Conservation (phyloP, 2,113 vertebrate genomes). For the Promerops cafer region DNA sequence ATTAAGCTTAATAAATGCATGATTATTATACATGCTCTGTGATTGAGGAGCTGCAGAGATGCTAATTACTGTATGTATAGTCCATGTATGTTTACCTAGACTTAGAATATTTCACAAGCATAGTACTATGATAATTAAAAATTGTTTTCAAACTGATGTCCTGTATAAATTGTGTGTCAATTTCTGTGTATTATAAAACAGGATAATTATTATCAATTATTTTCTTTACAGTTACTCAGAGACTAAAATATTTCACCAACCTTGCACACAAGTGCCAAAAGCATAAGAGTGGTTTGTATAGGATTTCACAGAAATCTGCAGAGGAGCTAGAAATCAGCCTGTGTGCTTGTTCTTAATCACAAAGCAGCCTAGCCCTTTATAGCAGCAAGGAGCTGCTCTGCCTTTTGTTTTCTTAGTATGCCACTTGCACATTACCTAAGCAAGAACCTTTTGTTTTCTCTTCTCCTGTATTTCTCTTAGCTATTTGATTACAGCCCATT, state of each 20-base stretch:
- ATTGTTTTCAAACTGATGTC: not conserved
- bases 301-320: not conserved
- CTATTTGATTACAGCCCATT: not conserved
- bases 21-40: not conserved
- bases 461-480: not conserved
- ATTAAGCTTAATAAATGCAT: not conserved
- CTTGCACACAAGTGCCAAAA: not conserved
- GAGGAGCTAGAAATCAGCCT: not conserved
- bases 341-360: not conserved
- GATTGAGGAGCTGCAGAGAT: not conserved
- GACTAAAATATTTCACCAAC: not conserved
- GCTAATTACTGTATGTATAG: not conserved
- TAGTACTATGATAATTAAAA: not conserved
- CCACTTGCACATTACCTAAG: not conserved
- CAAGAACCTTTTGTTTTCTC: not conserved
- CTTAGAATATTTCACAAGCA: not conserved
- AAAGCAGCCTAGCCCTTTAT: not conserved
- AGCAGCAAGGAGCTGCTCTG: not conserved
- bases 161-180: fast-evolving
- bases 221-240: not conserved
- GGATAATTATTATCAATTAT: not conserved
- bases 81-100: not conserved
- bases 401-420: not conserved
- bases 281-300: not conserved
- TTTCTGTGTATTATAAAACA: not conserved